Conservation (phyloP, 1,140 invertebrate genomes). For the Aphis craccivora region DNA sequence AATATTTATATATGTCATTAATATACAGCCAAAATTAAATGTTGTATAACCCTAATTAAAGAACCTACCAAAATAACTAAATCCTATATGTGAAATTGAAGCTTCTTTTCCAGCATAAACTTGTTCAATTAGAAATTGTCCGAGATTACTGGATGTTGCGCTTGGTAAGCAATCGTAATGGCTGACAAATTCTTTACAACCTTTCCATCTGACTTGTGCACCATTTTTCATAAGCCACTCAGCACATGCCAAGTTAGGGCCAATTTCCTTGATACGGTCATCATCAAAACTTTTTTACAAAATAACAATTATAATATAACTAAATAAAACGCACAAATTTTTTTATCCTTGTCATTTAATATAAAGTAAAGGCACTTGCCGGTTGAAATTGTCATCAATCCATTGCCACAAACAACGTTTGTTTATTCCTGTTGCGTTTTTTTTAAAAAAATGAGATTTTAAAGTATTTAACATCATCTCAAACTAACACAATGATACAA, state of each 20-base stretch:
- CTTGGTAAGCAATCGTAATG: conserved; percentile 78
- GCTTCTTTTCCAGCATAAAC: conserved; percentile 78
- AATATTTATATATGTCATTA: not conserved
- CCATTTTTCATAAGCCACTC: conserved; percentile 89
- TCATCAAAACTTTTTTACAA: conserved; percentile 60
- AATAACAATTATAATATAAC: not conserved
- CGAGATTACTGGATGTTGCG: conserved; percentile 62
- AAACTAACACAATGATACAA: not conserved
- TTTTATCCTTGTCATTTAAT: not conserved
- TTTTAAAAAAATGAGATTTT: not conserved
- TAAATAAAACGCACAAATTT: not conserved
- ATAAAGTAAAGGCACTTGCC: conserved; percentile 8
- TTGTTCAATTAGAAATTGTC: conserved; percentile 69
- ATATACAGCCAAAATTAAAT: not conserved
- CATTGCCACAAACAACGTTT: conserved; percentile 37
- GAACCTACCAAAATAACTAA: conserved; percentile 76
- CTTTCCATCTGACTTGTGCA: conserved; percentile 75
- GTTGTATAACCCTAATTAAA: not conserved
- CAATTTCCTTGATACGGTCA: conserved; percentile 75
- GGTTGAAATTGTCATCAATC: conserved; percentile 42
- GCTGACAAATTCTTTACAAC: conserved; percentile 66
- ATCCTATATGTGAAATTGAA: conserved; percentile 79
- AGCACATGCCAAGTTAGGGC: conserved; percentile 85
- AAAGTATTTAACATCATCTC: not conserved
- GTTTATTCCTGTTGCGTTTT: not conserved